Evolutionary conservation across 2,113 vertebrate species (phyloP), one percentile per base, ranked within the genome.

Genomic region (Myotis brandtii): DNA sequence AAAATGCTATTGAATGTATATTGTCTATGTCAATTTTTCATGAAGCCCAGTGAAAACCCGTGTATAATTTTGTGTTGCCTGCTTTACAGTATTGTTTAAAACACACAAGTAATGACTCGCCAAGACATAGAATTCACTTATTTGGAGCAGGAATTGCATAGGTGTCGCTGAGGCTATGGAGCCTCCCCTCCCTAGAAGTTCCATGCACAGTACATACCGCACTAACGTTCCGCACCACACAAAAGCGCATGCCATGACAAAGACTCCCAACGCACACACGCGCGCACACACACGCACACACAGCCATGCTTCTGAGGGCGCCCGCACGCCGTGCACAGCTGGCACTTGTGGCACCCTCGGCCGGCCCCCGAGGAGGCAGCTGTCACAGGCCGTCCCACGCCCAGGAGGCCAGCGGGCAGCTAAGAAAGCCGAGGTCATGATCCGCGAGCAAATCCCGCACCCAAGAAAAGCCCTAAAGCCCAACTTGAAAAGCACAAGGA

Each of bases 331-430:
- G 77, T 77, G 91, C 66, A 11, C 75, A 56, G 72, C 64, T 34
- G 94, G 73, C 98, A 98, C 98, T 97, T 98, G 98, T 97, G 94
- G 98, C 98, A 93, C 59, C 77, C 88, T 66, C 91, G 6, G 32
- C 43, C 43, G 43, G 73, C 43, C 86, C 66, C 84, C 16, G 79
- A 88, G 7, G 79, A 92, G 86, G 48, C 96, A 98, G 96, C 95
- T 93, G 96, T 92, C 92, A 89, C 87, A 70, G 85, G 95, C 96
- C 97, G 88, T 3, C 93, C 73, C 76, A 81, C 95, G 1, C 56
- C 66, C 66, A 16, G 12, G 85, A 70, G 82, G 97, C 95, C 91
- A 67, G 87, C 34, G 37, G 32, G 88, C 80, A 94, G 83, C 77
- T 52, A 67, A 75, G 48, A 91, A 62, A 73, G 70, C 67, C 87